Conservation (phyloP, 2,113 vertebrate species). For the Elanoides forficatus region DNA sequence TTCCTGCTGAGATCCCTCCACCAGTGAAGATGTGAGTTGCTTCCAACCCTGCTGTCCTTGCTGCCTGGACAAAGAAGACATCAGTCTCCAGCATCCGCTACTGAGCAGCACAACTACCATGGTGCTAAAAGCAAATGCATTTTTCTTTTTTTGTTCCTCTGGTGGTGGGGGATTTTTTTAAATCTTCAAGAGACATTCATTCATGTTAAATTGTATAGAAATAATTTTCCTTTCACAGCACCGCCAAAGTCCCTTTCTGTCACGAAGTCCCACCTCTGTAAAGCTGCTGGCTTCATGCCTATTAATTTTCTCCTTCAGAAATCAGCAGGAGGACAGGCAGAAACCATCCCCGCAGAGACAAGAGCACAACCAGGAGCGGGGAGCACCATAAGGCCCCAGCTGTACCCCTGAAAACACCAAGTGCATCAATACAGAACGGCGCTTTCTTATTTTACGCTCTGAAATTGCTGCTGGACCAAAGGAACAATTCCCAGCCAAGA, state of each 20-base stretch:
- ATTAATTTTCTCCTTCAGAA: conserved; percentile 51
- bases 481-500: background rate
- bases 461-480: background rate
- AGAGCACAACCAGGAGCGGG: background rate
- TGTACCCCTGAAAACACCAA: background rate
- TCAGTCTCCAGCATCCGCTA: background rate
- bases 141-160: background rate
- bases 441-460: background rate
- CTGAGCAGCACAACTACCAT: background rate
- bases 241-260: background rate
- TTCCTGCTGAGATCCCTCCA: background rate
- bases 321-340: conserved; percentile 4
- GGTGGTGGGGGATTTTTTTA: background rate
- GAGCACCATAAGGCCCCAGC: rapidly evolving
- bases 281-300: conserved; percentile 23
- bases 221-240: conserved; percentile 33
- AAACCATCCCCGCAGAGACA: background rate
- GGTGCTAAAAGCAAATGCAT: background rate
- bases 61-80: background rate
- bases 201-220: conserved; percentile 55
- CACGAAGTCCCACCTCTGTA: background rate
- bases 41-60: background rate
- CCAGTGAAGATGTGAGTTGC: background rate
- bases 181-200: conserved; percentile 18
- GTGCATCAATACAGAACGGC: rapidly evolving